Conservation (phyloP, 2,888 invertebrate species). For the Pogonocherus hispidulus region DNA sequence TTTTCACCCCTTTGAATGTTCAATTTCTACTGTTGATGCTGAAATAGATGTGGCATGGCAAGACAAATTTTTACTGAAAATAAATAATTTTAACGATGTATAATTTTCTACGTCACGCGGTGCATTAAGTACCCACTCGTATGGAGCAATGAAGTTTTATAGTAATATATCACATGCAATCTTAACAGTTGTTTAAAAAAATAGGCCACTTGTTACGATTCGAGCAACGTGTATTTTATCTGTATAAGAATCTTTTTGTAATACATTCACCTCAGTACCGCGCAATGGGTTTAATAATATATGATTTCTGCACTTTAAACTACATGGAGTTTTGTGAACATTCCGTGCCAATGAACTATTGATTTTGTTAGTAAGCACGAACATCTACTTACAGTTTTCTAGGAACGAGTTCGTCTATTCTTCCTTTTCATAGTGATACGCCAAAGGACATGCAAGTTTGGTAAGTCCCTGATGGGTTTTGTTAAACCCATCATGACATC, state of each 20-base stretch:
- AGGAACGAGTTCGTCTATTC: background rate
- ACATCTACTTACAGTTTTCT: constrained; percentile 3
- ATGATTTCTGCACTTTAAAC: constrained; percentile 1
- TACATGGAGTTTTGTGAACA: constrained; percentile 7
- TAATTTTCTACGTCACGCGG: too few relatives aligned
- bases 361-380: constrained; percentile 30
- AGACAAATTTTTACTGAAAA: too few relatives aligned
- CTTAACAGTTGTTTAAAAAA: background rate
- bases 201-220: background rate
- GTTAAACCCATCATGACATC: too few relatives aligned
- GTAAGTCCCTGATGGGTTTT: background rate
- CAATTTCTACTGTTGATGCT: too few relatives aligned
- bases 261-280: background rate
- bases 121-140: background rate
- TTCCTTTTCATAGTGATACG: background rate
- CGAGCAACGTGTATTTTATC: background rate
- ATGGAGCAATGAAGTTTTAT: background rate
- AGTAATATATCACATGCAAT: background rate
- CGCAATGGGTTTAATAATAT: background rate
- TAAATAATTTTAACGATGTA: too few relatives aligned
- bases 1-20: too few relatives aligned
- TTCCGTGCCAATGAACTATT: constrained; percentile 30
- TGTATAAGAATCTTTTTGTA: background rate
- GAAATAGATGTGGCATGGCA: too few relatives aligned
- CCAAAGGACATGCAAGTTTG: background rate